These are phyloP conservation scores for Toxostoma redivivum DNA, from an alignment of 2,113 vertebrate genomes.

Conservation along the genomic window DNA sequence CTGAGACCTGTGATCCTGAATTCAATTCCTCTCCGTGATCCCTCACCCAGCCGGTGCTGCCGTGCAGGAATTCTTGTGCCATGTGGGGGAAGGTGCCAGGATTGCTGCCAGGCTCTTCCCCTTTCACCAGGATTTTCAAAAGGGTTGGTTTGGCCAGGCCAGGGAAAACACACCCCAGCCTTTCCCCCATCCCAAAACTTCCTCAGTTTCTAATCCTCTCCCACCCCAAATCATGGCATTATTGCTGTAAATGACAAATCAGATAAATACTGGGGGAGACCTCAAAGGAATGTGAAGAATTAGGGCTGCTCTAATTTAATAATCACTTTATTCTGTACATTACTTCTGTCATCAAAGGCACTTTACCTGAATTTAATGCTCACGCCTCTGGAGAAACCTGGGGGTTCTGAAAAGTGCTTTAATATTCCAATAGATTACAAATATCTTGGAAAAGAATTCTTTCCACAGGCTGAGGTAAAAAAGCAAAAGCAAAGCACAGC, in stretches of 20 bases:
- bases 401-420: background rate
- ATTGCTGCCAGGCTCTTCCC: background rate
- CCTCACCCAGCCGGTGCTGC: background rate
- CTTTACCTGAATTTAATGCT: background rate
- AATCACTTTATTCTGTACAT: background rate
- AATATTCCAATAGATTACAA: background rate
- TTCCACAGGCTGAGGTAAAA: background rate
- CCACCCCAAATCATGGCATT: background rate
- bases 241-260: background rate
- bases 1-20: background rate
- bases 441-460: background rate
- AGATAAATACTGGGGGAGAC: background rate
- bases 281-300: background rate
- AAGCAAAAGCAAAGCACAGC: background rate
- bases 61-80: background rate
- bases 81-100: background rate
- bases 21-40: background rate
- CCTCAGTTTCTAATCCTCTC: background rate
- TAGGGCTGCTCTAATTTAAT: background rate
- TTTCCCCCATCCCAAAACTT: background rate
- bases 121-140: background rate
- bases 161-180: background rate
- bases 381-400: background rate
- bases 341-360: background rate
- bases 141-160: background rate